Evolutionary conservation across 2,888 invertebrate genomes (phyloP).

Genomic region (Agrotis segetum): DNA sequence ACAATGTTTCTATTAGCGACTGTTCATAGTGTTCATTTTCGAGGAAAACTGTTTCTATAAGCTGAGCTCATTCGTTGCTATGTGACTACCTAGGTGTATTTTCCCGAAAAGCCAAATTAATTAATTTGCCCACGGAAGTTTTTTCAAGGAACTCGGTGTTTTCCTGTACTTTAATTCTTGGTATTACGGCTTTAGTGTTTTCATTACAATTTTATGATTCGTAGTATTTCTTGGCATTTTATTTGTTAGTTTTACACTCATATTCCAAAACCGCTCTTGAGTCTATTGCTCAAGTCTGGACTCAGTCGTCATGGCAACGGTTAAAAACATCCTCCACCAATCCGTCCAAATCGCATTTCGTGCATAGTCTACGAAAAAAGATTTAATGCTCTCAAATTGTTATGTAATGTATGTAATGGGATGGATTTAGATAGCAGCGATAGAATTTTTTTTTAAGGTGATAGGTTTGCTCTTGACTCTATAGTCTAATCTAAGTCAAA

Average conservation of each 20-base stretch:
- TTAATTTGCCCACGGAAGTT: background rate
- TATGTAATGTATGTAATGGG: too few species aligned
- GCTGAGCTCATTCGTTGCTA: constrained; percentile 46
- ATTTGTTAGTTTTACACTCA: background rate
- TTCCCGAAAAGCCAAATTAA: constrained; percentile 38
- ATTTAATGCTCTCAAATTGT: too few species aligned
- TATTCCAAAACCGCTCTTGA: too few species aligned
- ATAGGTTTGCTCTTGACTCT: too few species aligned
- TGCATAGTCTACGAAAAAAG: too few species aligned
- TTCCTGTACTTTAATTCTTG: constrained; percentile 12
- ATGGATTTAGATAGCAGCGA: too few species aligned
- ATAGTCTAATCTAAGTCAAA: too few species aligned
- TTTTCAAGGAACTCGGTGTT: constrained; percentile 34
- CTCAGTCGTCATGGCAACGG: too few species aligned
- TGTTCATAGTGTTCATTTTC: constrained; percentile 47
- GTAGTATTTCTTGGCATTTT: background rate
- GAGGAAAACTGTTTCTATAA: constrained; percentile 39
- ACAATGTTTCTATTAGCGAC: constrained; percentile 27
- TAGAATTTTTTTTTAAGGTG: too few species aligned
- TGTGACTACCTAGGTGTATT: constrained; percentile 17
- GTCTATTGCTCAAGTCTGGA: too few species aligned
- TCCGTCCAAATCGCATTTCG: too few species aligned
- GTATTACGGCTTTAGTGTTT: constrained; percentile 23
- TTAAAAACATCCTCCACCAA: too few species aligned
- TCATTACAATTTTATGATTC: constrained; percentile 34